phyloP scores from a whole-genome alignment of 92 coral and sea anemone species.

The Bergia sp. region DNA sequence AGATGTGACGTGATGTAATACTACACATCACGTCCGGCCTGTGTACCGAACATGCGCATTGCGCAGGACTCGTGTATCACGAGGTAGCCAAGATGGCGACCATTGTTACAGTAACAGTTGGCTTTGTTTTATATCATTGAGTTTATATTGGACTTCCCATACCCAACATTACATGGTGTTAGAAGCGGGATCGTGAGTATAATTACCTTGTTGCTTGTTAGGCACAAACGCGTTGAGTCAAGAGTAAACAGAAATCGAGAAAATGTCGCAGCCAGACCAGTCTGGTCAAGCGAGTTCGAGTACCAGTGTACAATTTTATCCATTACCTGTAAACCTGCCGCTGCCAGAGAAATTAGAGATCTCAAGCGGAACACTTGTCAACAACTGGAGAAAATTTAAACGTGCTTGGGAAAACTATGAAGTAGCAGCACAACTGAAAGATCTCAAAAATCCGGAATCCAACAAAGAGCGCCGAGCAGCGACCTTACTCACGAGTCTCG shows the following conservation, averaged over 20 bases:
- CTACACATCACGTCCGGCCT: conserved; percentile 24
- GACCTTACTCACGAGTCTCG: conserved; percentile 27
- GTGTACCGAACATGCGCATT: conserved; percentile 17
- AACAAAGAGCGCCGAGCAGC: conserved; percentile 46
- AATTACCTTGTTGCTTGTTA: conserved; percentile 20
- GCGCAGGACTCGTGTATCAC: conserved; percentile 6
- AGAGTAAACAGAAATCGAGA: conserved; percentile 3
- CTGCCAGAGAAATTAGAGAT: conserved; percentile 31
- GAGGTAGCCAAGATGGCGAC: conserved; percentile 27
- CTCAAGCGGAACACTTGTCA: conserved; percentile 39
- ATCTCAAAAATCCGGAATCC: conserved; percentile 24
- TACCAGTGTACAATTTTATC: conserved; percentile 15
- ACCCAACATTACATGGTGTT: conserved; percentile 19
- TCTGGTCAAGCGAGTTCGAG: conserved; percentile 32
- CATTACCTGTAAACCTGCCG: conserved; percentile 45
- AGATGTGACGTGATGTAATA: conserved; percentile 23
- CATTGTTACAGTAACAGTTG: not conserved
- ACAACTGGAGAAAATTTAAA: conserved; percentile 29
- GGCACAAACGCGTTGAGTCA: conserved; percentile 18
- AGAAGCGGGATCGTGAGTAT: conserved; percentile 27
- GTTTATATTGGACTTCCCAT: conserved; percentile 18
- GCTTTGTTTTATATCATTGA: conserved; percentile 8
- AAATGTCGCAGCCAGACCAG: conserved; percentile 12
- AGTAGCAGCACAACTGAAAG: conserved; percentile 40
- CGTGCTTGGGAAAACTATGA: conserved; percentile 38